Conservation (phyloP, 2,797 vertebrate genomes). For the Heterohyrax brucei region DNA sequence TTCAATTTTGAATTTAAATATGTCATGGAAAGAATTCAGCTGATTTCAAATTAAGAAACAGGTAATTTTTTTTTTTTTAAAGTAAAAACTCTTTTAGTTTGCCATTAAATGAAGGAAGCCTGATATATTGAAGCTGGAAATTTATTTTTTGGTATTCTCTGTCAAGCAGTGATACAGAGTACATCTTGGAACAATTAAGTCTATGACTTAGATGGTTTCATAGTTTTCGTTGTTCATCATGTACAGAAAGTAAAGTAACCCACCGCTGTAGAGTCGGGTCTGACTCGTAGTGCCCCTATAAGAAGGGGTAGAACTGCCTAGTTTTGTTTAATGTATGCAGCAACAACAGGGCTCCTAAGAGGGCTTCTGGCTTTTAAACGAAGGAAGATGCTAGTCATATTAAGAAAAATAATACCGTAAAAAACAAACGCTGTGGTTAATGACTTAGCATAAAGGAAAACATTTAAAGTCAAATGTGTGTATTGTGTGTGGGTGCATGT, state of each 20-base stretch:
- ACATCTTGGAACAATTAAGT: conserved; percentile 81
- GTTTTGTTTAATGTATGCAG: conserved; percentile 77
- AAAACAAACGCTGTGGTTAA: conserved; percentile 70
- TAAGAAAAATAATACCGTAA: conserved; percentile 49
- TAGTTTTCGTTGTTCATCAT: conserved; percentile 74
- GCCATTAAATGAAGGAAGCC: conserved; percentile 66
- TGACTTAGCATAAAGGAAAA: conserved; percentile 67
- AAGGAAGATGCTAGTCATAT: conserved; percentile 68
- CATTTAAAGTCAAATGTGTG: conserved; percentile 62
- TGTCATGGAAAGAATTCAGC: conserved; percentile 77
- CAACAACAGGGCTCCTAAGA: conserved; percentile 61
- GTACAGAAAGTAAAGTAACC: conserved; percentile 64
- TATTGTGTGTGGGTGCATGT: rapidly evolving
- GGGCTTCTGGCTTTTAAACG: conserved; percentile 70
- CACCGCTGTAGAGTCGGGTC: no score
- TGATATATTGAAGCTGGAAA: conserved; percentile 66
- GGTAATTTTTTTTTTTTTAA: conserved; percentile 47
- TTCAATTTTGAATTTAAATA: conserved; percentile 86
- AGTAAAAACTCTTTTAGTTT: conserved; percentile 47
- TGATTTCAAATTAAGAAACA: conserved; percentile 78
- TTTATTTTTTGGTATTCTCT: conserved; percentile 65
- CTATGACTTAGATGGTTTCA: conserved; percentile 72
- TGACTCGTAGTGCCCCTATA: no score
- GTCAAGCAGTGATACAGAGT: conserved; percentile 72
- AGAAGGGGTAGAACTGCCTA: neutral